Conservation (phyloP, 2,797 vertebrate genomes). For the Acropternis orthonyx region DNA sequence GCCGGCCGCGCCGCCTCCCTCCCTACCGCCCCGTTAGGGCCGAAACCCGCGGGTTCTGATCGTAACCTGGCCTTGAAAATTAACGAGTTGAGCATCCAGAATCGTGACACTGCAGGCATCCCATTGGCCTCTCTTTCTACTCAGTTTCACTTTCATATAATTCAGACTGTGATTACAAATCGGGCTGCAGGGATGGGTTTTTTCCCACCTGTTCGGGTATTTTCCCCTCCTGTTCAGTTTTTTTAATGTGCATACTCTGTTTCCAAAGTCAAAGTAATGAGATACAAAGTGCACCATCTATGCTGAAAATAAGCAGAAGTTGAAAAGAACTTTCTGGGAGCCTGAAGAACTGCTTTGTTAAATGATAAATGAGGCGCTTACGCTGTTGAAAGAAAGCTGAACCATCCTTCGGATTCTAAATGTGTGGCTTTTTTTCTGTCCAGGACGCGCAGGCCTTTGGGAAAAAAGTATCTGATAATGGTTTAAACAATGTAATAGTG, state of each 20-base stretch:
- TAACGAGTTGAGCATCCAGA: background rate
- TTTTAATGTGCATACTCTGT: rapidly evolving
- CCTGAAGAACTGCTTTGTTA: background rate
- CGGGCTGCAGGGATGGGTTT: background rate
- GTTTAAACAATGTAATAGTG: background rate
- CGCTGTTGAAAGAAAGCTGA: background rate
- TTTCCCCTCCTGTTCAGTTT: rapidly evolving
- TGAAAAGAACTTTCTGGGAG: background rate
- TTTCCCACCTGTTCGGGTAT: background rate
- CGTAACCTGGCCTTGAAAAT: background rate
- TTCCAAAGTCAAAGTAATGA: background rate
- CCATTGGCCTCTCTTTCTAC: background rate
- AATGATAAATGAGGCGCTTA: background rate
- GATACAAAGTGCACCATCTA: background rate
- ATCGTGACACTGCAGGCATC: background rate
- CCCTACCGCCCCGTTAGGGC: background rate
- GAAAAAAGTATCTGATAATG: background rate
- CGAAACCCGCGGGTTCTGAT: background rate
- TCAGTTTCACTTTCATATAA: conserved; percentile 49
- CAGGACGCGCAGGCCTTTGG: background rate
- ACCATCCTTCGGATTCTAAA: background rate
- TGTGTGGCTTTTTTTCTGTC: background rate
- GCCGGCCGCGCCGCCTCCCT: background rate
- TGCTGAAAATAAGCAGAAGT: background rate
- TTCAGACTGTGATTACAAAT: background rate